Percentiles rank a stretch among this genome's conserved stretches.
Conservation (phyloP, 2,113 vertebrate genomes). For the Monarcha castaneiventris region DNA sequence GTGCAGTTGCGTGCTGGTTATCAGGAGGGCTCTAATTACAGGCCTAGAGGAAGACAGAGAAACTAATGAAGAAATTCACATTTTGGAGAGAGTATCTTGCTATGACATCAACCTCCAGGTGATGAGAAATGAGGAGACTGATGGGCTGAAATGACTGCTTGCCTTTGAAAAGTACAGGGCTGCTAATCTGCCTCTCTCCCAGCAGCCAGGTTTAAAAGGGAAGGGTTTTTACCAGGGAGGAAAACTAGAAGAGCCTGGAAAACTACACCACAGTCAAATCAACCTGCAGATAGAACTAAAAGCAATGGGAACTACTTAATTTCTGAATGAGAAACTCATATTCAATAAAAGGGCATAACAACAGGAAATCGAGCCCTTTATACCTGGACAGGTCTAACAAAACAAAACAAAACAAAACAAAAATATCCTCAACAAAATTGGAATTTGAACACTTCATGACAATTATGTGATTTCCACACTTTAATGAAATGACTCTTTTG, state of each 20-base stretch:
- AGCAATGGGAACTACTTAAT: not conserved
- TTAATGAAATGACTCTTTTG: not conserved
- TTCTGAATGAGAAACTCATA: not conserved
- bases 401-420: not conserved
- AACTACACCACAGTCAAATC: not conserved
- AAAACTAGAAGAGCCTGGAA: not conserved
- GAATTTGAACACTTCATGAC: not conserved
- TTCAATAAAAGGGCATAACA: not conserved
- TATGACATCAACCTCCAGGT: not conserved
- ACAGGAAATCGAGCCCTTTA: not conserved
- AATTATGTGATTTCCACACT: not conserved
- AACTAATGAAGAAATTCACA: constrained; percentile 1
- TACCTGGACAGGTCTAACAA: not conserved
- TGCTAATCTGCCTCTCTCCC: not conserved
- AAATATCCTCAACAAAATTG: not conserved
- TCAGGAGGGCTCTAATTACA: constrained; percentile 6
- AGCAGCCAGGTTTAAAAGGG: not conserved
- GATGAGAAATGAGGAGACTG: not conserved
- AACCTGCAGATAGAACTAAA: not conserved
- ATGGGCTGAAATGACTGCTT: not conserved
- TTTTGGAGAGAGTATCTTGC: not conserved
- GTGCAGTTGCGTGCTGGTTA: not conserved
- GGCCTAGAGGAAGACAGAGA: not conserved
- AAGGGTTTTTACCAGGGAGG: not conserved
- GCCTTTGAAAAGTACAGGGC: not conserved